Percentiles rank a stretch among this genome's conserved stretches.
Conservation (phyloP, 2,113 vertebrate genomes). For the Saimiri boliviensis region DNA sequence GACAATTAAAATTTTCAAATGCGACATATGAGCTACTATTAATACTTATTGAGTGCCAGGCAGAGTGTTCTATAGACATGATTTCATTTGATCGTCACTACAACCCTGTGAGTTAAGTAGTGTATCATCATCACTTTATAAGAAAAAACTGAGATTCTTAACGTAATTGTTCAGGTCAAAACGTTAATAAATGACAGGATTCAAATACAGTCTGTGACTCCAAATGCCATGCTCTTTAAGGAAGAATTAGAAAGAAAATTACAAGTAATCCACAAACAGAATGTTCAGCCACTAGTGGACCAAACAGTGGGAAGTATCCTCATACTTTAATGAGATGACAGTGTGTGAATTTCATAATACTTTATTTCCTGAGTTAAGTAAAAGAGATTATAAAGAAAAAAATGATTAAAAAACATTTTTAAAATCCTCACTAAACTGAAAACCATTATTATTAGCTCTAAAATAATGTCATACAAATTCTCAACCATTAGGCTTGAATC, state of each 20-base stretch:
- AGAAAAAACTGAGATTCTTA: neutral
- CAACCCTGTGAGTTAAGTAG: neutral
- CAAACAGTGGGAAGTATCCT: neutral
- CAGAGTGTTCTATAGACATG: neutral
- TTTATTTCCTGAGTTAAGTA: conserved; percentile 5
- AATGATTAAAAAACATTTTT: neutral
- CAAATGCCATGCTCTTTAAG: neutral
- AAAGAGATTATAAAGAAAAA: neutral
- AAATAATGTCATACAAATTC: neutral
- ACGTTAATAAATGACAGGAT: neutral
- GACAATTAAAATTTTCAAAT: conserved; percentile 10
- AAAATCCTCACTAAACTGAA: conserved; percentile 35
- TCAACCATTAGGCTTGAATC: neutral
- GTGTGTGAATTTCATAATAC: neutral
- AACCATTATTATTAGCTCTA: neutral
- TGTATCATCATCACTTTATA: neutral
- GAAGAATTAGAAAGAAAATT: conserved; percentile 34
- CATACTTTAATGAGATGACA: conserved; percentile 46
- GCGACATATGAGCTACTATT: neutral
- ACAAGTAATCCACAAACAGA: conserved; percentile 26
- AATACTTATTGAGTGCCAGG: neutral
- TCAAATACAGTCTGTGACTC: conserved; percentile 29
- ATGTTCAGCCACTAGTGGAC: neutral
- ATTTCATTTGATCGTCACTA: neutral
- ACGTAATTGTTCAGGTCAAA: neutral